Evolutionary conservation across 2,888 invertebrate genomes (phyloP), one percentile per base, ranked within the genome.

Genomic region (Megaustenia siamemsis): DNA sequence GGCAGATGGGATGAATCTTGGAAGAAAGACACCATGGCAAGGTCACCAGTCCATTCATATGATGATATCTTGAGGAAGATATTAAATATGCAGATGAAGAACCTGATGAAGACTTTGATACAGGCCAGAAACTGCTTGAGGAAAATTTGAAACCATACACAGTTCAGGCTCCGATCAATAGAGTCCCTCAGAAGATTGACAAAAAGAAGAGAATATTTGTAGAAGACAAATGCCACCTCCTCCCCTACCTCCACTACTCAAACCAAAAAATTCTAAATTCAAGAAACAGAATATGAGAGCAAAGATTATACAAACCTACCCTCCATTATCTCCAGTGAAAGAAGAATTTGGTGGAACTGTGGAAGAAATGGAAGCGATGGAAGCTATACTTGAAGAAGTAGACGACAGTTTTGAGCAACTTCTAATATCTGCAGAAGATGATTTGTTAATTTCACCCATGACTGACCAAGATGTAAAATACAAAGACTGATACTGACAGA

Each of bases 331-430:
- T 28, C 82, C 82, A 5, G 82, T 82, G 40, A 82, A 66, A 32
- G 82, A 82, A 43, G 82, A 82, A 24, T 82, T 82, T 75, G 82
- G 66, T 40, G 82, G 45, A 35, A 73, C 82, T 4, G 43, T 32
- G 21, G 75, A 82, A 38, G 82, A 82, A 45, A 60, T 75, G 35
- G 82, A 82, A 66, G 82, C 75, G 63, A 82, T 82, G 82, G 82
- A 73, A 28, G 82, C 82, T n/a, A 75, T 82, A 21, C 40, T 73
- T 38, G 82, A 82, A 63, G 75, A 75, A 18, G 43, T 35, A 8
- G 75, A 82, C 75, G 75, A 82, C 45, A 82, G 75, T 66, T 82
- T 82, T 75, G 82, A 82, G 82, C 82, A 82, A 45, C 82, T 82
- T 43, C 45, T 82, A 18, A 63, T 63, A 28, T 75, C 75, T 32